Conservation (phyloP, 2,113 vertebrate genomes). For the Tenrec ecaudatus region DNA sequence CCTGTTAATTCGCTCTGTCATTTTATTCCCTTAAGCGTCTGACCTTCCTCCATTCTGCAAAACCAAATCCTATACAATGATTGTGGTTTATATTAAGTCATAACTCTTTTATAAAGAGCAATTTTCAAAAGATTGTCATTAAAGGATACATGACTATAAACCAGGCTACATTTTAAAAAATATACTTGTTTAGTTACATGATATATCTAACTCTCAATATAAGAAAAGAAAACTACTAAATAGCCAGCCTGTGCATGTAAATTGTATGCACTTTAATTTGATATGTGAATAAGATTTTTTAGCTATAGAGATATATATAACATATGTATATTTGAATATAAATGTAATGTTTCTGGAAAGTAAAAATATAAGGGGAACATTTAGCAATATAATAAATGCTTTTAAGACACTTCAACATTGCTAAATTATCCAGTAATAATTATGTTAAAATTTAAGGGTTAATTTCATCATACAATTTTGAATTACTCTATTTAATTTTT, state of each 20-base stretch:
- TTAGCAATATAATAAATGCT: neutral
- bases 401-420: neutral
- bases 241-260: neutral
- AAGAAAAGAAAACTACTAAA: neutral
- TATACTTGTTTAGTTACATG: no score
- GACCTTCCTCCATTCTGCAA: neutral
- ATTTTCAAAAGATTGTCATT: neutral
- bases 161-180: no score
- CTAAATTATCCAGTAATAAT: neutral
- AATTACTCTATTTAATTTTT: neutral
- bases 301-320: neutral
- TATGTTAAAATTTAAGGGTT: neutral
- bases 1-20: neutral
- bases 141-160: neutral
- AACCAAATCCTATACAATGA: neutral
- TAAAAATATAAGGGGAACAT: neutral
- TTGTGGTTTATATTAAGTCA: neutral
- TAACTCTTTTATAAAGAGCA: neutral
- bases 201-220: neutral
- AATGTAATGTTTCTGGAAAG: neutral
- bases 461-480: neutral
- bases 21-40: fast-evolving
- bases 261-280: neutral
- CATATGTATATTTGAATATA: neutral
- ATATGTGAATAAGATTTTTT: neutral